Conservation (phyloP, 2,113 vertebrate genomes). For the Tiliqua scincoides region DNA sequence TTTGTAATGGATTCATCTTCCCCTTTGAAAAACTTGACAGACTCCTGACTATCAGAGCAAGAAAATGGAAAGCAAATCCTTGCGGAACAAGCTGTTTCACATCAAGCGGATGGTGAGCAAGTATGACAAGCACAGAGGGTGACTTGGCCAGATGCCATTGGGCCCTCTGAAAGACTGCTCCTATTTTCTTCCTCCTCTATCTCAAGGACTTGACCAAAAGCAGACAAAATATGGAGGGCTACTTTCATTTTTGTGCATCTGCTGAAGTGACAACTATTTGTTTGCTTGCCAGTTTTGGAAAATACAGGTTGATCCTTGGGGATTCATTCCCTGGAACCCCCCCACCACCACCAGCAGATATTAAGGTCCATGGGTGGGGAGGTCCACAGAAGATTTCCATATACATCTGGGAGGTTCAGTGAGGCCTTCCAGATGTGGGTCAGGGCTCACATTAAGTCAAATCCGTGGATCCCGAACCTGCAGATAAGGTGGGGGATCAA, state of each 20-base stretch:
- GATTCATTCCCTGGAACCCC: no score
- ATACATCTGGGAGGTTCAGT: no score
- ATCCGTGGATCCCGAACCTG: no score
- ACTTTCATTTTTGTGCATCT: background rate
- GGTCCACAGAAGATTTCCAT: no score
- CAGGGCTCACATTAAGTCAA: no score
- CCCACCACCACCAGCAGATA: no score
- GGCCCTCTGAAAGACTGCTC: rapidly evolving
- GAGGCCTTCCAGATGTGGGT: no score
- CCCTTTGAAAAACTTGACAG: conserved; percentile 50
- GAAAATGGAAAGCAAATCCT: conserved; percentile 76
- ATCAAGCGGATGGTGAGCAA: conserved; percentile 85
- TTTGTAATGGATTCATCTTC: rapidly evolving
- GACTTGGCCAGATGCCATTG: background rate
- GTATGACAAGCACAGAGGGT: conserved; percentile 80
- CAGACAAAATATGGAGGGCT: background rate
- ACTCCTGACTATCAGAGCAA: conserved; percentile 80
- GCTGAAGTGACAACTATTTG: no score
- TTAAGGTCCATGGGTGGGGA: no score
- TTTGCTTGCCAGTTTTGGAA: background rate
- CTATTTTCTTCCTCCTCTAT: background rate
- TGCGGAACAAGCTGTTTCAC: conserved; percentile 84
- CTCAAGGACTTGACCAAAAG: background rate
- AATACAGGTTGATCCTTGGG: no score
- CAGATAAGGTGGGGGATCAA: no score